These are phyloP conservation scores for Ochotona curzoniae DNA, from an alignment of 2,113 vertebrate genomes.

Conservation along the genomic window DNA sequence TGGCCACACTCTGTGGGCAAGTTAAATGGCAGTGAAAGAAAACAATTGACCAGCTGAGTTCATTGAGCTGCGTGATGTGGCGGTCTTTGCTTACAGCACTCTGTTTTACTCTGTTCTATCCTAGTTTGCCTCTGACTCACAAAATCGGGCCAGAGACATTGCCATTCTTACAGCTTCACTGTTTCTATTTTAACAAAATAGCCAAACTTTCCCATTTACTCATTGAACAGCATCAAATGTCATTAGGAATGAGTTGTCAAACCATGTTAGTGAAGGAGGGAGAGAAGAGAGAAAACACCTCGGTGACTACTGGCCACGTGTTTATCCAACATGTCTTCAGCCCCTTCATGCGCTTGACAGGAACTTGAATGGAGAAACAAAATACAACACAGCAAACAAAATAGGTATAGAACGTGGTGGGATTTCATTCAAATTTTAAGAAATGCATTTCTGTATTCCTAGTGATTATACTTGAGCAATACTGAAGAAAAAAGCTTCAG, in stretches of 20 bases:
- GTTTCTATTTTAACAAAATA: not conserved
- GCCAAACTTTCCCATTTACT: not conserved
- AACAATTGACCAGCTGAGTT: not conserved
- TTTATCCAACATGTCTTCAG: not conserved
- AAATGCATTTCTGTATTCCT: not conserved
- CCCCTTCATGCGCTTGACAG: not conserved
- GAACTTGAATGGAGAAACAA: not conserved
- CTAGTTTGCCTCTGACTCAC: accelerated
- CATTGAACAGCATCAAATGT: not conserved
- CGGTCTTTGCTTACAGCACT: no score
- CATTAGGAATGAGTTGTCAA: not conserved
- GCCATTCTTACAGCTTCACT: not conserved
- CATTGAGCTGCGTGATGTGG: no score
- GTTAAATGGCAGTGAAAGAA: not conserved
- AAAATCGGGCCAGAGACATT: not conserved
- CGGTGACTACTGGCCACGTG: not conserved
- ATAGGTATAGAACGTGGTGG: not conserved
- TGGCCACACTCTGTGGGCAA: not conserved
- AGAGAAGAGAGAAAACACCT: not conserved
- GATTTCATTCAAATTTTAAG: not conserved
- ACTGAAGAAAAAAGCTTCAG: not conserved
- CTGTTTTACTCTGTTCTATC: no score
- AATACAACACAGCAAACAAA: not conserved
- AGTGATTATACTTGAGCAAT: not conserved
- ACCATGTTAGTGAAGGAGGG: not conserved